Evolutionary conservation across 2,113 vertebrate species (phyloP).

Genomic region (Dicerorhinus sumatrensis): DNA sequence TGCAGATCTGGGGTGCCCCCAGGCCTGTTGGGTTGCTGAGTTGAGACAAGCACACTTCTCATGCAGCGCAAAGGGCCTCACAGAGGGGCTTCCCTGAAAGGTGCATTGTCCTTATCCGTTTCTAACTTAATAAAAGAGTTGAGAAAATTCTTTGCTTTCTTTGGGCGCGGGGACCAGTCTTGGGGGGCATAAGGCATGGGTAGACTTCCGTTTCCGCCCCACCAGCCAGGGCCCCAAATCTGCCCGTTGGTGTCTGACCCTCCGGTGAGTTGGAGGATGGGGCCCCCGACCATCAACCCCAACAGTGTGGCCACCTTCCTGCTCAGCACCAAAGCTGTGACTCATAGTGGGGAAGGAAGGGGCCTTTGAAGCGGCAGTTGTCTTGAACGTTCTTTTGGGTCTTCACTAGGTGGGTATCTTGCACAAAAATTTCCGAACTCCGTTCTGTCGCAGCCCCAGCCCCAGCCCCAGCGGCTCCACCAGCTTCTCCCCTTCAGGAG

Average conservation of each 20-base stretch:
- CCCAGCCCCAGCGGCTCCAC: not conserved
- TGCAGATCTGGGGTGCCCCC: not conserved
- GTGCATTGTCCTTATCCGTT: constrained; percentile 6
- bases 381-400: not conserved
- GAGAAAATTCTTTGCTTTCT: not conserved
- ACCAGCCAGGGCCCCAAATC: not conserved
- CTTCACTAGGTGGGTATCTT: not conserved
- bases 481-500: not conserved
- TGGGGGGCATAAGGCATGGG: fast-evolving
- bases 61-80: not conserved
- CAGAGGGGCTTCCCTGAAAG: not conserved
- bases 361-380: not conserved
- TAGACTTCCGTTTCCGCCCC: not conserved
- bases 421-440: not conserved
- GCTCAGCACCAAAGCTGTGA: not conserved
- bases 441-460: not conserved
- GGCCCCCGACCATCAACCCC: not conserved
- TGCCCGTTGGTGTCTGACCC: too few species aligned
- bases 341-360: not conserved
- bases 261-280: not conserved
- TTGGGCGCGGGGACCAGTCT: not conserved
- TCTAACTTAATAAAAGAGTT: constrained; percentile 74
- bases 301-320: not conserved
- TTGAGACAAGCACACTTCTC: not conserved
- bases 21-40: fast-evolving